Evolutionary conservation across 2,797 vertebrate genomes (phyloP), one percentile per base, ranked within the genome.

Genomic region (Spinus pinus): DNA sequence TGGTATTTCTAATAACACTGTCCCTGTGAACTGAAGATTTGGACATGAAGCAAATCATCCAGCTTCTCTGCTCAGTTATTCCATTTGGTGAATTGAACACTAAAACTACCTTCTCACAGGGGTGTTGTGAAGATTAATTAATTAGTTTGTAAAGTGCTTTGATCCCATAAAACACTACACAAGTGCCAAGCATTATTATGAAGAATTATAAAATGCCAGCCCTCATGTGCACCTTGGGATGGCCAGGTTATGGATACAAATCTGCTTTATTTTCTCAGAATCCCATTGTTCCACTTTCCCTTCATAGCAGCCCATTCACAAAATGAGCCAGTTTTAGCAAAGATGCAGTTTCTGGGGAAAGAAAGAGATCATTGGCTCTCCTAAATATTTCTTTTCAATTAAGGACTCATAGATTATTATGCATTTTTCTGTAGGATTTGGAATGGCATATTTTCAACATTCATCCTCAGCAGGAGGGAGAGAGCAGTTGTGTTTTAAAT

Each of bases 111-210:
- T 92, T 83, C 65, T 88, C 66, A 1, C 51, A 88, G 56, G 82
- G 41, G 69, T 83, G 37, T 83, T 94, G 58, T 96, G 87, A 75
- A 86, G 77, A 91, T 90, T 86, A 94, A 93, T 94, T 91, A 94
- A 92, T 87, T 88, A 33, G 69, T 86, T 90, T 56, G 54, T 91
- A 27, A 93, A 95, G 51, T 81, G 41, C 58, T 93, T 94, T 88
- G 75, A 56, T 84, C 50, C 70, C 54, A 70, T 88, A 88, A 96
- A 96, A 49, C n/a, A 58, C 54, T 62, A 18, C 27, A 0, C 75
- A 86, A 90, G 17, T 92, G 89, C 62, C 77, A 94, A 46, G 47
- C 30, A 53, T 94, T 93, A 49, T 90, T 88, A 81, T 86, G 89
- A 94, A 72, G 87, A 86, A 70, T 81, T 88, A 73, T n/a, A 73